Evolutionary conservation across 92 coral and sea anemone species (phyloP), one percentile per base, ranked within the genome.

Genomic region (Nematostella vectensis): DNA sequence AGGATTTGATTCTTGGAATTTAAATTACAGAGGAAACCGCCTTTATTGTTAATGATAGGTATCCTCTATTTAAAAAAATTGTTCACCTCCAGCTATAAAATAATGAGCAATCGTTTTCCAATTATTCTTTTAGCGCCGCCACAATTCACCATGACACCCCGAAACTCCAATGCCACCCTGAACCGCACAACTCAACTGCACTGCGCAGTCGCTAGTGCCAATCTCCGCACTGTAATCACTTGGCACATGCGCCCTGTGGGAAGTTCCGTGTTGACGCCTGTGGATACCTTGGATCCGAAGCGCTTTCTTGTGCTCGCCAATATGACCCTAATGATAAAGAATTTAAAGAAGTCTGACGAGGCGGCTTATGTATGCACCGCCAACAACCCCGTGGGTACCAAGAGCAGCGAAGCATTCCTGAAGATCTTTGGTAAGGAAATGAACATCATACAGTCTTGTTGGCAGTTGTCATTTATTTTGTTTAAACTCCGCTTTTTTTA

Each of bases 231-330:
- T 45, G 70, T 56, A 62, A 61, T 75, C 66, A 50, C 50, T 22
- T 85, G 94, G 94, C 69, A 47, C 63, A 71, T 70, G 29, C 65
- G 50, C 9, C 23, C 31, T 1, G 24, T 21, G 37, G 57, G 55
- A 31, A 70, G 56, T 15, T 40, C 81, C 22, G 27, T 61, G 27
- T 45, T 51, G 47, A 54, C 61, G 2, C 71, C 80, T 37, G 59
- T 75, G 4, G 66, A 27, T 50, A 80, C 65, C 47, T 79, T 77
- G 20, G 75, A 70, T 53, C n/a, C n/a, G n/a, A 71, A 67, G 31
- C 68, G 93, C 28, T 87, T 82, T 59, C 63, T 56, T 44, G 68
- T 83, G 50, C 61, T 73, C 47, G 66, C 78, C 9, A 87, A 87
- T 54, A 89, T 76, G 21, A 83, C 79, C 20, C 61, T 87, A 31